A percentile compares a stretch with the other conserved stretches of the same genome.
These are phyloP conservation scores for Zoanthus sansibaricus DNA, from an alignment of 92 coral and sea anemone species.

Conservation along the genomic window DNA sequence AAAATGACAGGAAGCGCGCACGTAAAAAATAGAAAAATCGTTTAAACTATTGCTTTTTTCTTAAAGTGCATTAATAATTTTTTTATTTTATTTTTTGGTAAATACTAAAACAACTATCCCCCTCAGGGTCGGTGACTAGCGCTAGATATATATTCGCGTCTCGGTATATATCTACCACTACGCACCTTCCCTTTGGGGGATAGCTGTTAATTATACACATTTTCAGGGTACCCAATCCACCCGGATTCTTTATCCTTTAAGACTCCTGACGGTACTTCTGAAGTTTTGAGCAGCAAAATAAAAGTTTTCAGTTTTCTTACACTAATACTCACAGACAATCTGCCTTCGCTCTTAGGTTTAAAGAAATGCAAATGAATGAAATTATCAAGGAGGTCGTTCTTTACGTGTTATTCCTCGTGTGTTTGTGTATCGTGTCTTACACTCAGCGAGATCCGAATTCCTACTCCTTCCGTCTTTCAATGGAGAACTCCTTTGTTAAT, in stretches of 20 bases:
- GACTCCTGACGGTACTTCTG: background rate
- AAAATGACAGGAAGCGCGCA: no score
- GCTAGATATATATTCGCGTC: no score
- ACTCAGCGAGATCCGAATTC: slow-evolving; percentile 91
- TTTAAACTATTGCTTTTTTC: no score
- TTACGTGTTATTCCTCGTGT: slow-evolving; percentile 85
- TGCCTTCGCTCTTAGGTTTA: slow-evolving; percentile 69
- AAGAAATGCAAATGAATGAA: slow-evolving; percentile 90
- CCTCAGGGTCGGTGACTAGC: no score
- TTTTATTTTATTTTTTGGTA: no score
- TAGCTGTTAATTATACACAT: no score
- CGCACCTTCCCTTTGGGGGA: no score
- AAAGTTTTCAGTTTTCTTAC: background rate
- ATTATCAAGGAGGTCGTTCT: slow-evolving; percentile 84
- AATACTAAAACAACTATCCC: no score
- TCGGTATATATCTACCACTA: no score
- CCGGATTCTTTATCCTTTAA: background rate
- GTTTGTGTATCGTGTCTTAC: slow-evolving; percentile 89
- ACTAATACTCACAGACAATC: background rate
- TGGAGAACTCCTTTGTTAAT: slow-evolving; percentile 80
- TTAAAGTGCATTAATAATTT: no score
- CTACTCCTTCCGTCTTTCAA: slow-evolving; percentile 70
- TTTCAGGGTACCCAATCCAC: no score
- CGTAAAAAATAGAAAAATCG: no score
- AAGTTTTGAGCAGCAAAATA: background rate